These are phyloP conservation scores for Anolis sagrei DNA, from an alignment of 2,113 vertebrate genomes.

Conservation along the genomic window DNA sequence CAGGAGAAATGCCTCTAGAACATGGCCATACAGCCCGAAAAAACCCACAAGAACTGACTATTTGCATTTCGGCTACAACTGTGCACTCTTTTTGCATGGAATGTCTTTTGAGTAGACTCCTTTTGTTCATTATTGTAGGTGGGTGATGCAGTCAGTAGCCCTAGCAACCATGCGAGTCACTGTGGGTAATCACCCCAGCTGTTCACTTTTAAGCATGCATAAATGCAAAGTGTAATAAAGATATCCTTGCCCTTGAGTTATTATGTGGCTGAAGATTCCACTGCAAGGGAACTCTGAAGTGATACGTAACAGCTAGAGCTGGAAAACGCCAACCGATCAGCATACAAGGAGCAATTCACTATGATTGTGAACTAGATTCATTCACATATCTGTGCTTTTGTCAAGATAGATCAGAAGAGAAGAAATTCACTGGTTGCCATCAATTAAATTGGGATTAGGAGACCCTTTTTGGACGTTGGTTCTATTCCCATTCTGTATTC, in stretches of 20 bases:
- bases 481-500: no score
- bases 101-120: not conserved
- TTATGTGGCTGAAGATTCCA: not conserved
- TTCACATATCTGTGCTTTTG: no score
- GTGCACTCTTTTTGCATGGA: not conserved
- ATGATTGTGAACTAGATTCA: not conserved
- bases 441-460: not conserved
- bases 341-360: not conserved
- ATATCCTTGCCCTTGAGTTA: not conserved
- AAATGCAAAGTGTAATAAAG: not conserved
- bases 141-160: not conserved
- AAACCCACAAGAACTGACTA: no score
- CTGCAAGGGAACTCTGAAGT: no score
- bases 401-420: not conserved
- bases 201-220: not conserved
- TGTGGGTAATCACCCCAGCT: not conserved
- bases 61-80: not conserved
- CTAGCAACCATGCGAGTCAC: not conserved
- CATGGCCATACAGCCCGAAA: no score
- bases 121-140: not conserved
- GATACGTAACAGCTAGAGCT: not conserved
- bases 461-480: no score
- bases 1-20: no score
- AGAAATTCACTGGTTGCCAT: not conserved
- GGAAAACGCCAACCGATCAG: not conserved